These are phyloP conservation scores for Anoplolepis gracilipes DNA, from an alignment of 1,140 invertebrate genomes.

Conservation along the genomic window DNA sequence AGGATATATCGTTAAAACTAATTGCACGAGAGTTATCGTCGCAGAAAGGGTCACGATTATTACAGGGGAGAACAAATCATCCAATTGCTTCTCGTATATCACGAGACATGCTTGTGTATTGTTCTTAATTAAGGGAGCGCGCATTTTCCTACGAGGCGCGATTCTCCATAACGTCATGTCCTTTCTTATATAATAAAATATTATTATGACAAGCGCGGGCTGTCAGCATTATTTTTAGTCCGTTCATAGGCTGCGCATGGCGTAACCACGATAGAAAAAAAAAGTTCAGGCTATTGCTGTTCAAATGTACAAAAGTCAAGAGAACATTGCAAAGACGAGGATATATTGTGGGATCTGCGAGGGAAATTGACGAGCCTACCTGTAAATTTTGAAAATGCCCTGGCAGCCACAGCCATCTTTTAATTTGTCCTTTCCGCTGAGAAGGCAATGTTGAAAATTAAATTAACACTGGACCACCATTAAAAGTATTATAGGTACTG, in stretches of 20 bases:
- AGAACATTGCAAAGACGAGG: not conserved
- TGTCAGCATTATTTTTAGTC: constrained; percentile 69
- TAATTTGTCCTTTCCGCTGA: constrained; percentile 63
- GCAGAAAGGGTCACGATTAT: constrained; percentile 9
- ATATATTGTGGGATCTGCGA: not conserved
- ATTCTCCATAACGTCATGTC: not conserved
- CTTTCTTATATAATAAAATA: constrained; percentile 72
- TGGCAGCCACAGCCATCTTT: constrained; percentile 84
- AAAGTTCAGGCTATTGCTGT: not conserved
- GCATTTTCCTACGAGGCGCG: constrained; percentile 8
- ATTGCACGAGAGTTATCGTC: not conserved
- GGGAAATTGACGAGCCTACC: constrained; percentile 69
- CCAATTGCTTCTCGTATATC: constrained; percentile 8
- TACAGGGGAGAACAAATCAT: constrained; percentile 20
- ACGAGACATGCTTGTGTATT: not conserved
- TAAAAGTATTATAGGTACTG: constrained; percentile 76
- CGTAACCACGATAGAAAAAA: not conserved
- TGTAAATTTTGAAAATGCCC: constrained; percentile 83
- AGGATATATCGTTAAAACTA: not conserved
- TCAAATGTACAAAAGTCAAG: not conserved
- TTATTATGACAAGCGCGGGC: constrained; percentile 41
- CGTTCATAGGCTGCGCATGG: not conserved
- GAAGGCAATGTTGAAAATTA: constrained; percentile 68
- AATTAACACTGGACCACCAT: constrained; percentile 78
- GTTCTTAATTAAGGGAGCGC: constrained; percentile 9